Base-by-base conservation (phyloP, 2,797 vertebrate species). In the Acropternis orthonyx region DNA sequence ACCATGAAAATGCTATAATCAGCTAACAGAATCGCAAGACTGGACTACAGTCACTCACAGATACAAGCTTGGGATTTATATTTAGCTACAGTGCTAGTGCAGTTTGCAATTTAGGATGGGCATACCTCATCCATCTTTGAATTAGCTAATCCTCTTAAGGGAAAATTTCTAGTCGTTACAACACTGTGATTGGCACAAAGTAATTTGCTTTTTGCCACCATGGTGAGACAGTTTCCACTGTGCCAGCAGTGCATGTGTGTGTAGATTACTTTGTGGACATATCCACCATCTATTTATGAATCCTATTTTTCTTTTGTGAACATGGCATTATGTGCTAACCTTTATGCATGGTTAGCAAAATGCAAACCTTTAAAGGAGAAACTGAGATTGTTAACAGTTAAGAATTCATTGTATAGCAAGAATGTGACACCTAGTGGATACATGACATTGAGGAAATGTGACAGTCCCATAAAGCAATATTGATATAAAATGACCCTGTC, bases 351-450 rank as follows among this genome's bases (percentile, higher is more conserved):
- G 39, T 44, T 87, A 82, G 75, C 63, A 79, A 84, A 89, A 89
- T 12, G 37, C 8, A 6, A 94, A 83, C 65, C 52, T 92, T 84
- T 78, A 32, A 54, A 55, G 75, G 51, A 74, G 51, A 72, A 81
- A 61, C 3, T 12, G 39, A 37, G 20, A 49, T 10, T 11, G 4
- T 26, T 26, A 48, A 30, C 27, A 41, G 37, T 41, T n/a, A 58
- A 58, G 79, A 80, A 92, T 75, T 90, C 79, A 81, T 92, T 85
- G 62, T 36, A 11, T 39, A 90, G 95, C 88, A 81, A 93, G 92
- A 95, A 94, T 66, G 39, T 94, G 94, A 97, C 96, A 95, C 94
- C 95, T 97, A 96, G 96, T 95, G 95, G 95, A 89, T 74, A 73
- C 43, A 85, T 0, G 1, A 51, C 58, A 66, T 8, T 68, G 58